Percentiles rank a stretch among this genome's conserved stretches.
Evolutionary conservation across 2,888 invertebrate species (phyloP).

Genomic region (Agrotis exclamationis): DNA sequence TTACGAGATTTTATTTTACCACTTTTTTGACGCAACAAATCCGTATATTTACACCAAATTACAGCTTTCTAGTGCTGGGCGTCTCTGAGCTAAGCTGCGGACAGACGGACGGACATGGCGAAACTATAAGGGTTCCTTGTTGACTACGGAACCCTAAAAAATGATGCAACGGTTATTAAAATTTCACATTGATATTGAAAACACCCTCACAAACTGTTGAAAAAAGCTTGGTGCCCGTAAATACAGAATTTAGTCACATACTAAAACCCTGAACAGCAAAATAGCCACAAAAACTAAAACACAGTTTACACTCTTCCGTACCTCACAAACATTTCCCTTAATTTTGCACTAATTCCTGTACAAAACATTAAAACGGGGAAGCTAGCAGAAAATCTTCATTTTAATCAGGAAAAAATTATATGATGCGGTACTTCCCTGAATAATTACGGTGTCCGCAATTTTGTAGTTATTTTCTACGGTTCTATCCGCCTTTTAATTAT

Average conservation of each 20-base stretch:
- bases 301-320: slow-evolving; percentile 1
- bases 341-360: slow-evolving; percentile 33
- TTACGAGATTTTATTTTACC: too few species aligned
- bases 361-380: slow-evolving; percentile 23
- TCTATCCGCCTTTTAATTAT: slow-evolving; percentile 54
- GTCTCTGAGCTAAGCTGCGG: too few species aligned
- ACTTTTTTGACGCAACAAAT: too few species aligned
- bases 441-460: slow-evolving; percentile 66
- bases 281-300: slow-evolving; percentile 7
- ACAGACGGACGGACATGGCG: too few species aligned
- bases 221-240: background rate
- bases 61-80: too few species aligned
- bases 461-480: slow-evolving; percentile 53
- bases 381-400: slow-evolving; percentile 46
- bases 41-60: too few species aligned
- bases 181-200: too few species aligned
- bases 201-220: too few species aligned
- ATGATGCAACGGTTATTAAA: too few species aligned
- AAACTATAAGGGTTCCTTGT: too few species aligned
- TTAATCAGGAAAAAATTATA: slow-evolving; percentile 55
- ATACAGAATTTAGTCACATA: background rate
- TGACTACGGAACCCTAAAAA: too few species aligned
- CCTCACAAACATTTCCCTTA: slow-evolving; percentile 30
- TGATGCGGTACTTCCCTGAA: slow-evolving; percentile 56
- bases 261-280: background rate